Evolutionary conservation across 2,797 vertebrate genomes (phyloP), one percentile per base, ranked within the genome.

Genomic region (Anas bahamensis): DNA sequence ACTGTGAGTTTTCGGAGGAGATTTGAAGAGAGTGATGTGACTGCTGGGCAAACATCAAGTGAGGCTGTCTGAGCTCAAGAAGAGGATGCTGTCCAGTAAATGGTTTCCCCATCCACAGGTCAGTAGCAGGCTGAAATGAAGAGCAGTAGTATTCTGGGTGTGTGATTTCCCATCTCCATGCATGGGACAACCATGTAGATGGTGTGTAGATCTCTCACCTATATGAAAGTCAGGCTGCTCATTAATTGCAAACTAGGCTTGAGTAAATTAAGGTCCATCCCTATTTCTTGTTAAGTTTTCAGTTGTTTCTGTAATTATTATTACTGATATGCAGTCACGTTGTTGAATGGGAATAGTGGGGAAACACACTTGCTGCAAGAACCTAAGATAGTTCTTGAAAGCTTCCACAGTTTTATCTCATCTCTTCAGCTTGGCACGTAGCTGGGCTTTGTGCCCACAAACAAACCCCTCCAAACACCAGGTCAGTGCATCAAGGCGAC

Each of bases 401-500:
- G 37, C 48, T 31, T 4, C 14, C 69, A 60, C 50, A 57, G 68
- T 65, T 88, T 71, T 2, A 7, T 7, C 31, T 87, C 76, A 17
- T 74, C 75, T 63, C n/a, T 79, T 76, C 64, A 11, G 17, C 84
- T 82, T 48, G 41, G 18, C 15, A 15, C 28, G 3, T 17, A 77
- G 21, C 28, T 91, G 11, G 65, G 18, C 37, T 83, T 80, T 48
- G 44, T 44, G 13, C 26, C 17, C 48, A 0, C 0, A 0, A 72
- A 46, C 19, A 84, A 64, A 29, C 15, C 13, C 48, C 26, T 60
- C 48, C 44, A 39, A 82, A 52, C 73, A 18, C 29, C 46, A 42
- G n/a, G 37, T 24, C 31, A 0, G 0, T 53, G 55, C n/a, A 52
- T 31, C 11, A 22, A 0, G 2, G 13, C 53, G 68, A 16, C 57